Conservation (phyloP, 2,888 invertebrate species). For the Orchesella flavescens region DNA sequence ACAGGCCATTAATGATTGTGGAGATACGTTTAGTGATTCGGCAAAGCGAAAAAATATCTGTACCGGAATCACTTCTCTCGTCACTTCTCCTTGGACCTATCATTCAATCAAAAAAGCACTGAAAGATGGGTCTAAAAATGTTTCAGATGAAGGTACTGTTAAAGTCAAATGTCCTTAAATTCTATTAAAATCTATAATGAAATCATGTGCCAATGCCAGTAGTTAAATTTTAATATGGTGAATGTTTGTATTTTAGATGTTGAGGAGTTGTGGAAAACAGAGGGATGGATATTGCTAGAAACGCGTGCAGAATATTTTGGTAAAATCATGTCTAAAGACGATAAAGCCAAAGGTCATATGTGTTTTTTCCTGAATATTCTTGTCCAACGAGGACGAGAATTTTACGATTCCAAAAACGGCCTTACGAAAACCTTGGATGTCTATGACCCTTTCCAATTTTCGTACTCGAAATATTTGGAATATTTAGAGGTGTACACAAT, state of each 20-base stretch:
- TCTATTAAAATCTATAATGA: not conserved
- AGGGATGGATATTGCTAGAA: slow-evolving; percentile 63
- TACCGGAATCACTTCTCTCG: slow-evolving; percentile 12
- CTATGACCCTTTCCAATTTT: slow-evolving; percentile 42
- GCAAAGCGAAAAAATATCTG: not conserved
- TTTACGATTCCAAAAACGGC: not conserved
- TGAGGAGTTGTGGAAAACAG: slow-evolving; percentile 48
- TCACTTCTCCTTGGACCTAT: slow-evolving; percentile 32
- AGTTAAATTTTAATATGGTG: not conserved
- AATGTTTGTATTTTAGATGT: slow-evolving; percentile 28
- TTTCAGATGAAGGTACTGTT: slow-evolving; percentile 31
- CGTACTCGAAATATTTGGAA: slow-evolving; percentile 38
- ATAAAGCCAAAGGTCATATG: not conserved
- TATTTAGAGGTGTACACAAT: slow-evolving; percentile 51
- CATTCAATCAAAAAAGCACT: not conserved
- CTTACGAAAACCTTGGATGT: too few species aligned
- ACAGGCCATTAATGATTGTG: not conserved
- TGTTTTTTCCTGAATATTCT: slow-evolving; percentile 36
- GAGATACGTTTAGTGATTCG: not conserved
- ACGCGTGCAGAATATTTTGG: slow-evolving; percentile 48
- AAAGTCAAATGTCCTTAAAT: not conserved
- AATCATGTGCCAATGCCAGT: not conserved
- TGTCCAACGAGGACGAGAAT: slow-evolving; percentile 38
- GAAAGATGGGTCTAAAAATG: not conserved
- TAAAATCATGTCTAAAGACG: not conserved